Conservation (phyloP, 2,797 vertebrate species). For the Tenualosa ilisha region DNA sequence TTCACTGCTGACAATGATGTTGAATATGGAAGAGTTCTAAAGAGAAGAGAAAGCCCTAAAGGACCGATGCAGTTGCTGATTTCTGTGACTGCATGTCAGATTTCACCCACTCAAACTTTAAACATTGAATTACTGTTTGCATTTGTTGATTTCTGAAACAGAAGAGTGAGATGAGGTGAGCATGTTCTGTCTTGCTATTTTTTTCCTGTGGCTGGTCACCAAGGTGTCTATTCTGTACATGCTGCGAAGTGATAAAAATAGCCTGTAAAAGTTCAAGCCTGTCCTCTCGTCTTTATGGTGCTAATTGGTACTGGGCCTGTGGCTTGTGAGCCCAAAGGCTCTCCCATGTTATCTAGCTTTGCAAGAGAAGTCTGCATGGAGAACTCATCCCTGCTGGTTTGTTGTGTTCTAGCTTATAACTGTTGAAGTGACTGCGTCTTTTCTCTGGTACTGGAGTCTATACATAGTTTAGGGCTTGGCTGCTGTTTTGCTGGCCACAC, state of each 20-base stretch:
- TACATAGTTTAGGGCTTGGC: conserved; percentile 39
- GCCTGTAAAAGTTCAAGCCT: neutral
- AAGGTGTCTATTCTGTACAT: neutral
- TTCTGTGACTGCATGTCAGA: neutral
- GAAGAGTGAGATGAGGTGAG: neutral
- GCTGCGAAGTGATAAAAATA: neutral
- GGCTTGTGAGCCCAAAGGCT: neutral
- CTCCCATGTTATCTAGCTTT: neutral
- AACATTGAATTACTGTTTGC: neutral
- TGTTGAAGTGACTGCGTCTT: conserved; percentile 21
- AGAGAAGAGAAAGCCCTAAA: too few relatives aligned
- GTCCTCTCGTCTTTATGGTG: neutral
- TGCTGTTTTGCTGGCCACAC: conserved; percentile 19
- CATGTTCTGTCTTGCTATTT: neutral
- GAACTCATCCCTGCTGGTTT: neutral
- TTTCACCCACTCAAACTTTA: neutral
- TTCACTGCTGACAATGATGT: neutral
- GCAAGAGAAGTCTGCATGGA: neutral
- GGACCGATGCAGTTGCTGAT: neutral
- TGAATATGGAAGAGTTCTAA: neutral
- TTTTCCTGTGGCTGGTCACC: neutral
- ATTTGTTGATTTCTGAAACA: neutral
- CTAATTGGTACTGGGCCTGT: neutral
- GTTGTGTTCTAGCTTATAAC: neutral
- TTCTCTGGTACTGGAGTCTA: conserved; percentile 38